These are phyloP conservation scores for Ciconia boyciana DNA, from an alignment of 2,113 vertebrate species.

Conservation along the genomic window DNA sequence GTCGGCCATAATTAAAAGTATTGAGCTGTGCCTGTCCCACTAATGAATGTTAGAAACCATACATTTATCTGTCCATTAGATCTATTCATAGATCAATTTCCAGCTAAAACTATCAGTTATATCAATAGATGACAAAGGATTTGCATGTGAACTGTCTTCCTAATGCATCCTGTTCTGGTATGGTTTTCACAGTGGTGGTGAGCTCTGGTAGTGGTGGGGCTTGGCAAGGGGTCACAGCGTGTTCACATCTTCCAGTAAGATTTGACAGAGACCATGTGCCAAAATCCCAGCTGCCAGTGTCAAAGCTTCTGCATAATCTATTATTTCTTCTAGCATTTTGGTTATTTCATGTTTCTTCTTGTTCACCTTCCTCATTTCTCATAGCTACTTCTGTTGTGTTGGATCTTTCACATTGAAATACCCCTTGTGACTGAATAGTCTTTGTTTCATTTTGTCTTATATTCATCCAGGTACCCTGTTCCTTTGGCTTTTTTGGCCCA, in stretches of 20 bases:
- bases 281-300: background rate
- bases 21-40: background rate
- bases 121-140: background rate
- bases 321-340: background rate
- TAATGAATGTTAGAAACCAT: background rate
- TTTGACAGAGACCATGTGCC: background rate
- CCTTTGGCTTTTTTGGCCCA: slow-evolving; percentile 97
- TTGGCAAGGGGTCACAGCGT: background rate
- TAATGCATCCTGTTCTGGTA: background rate
- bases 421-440: background rate
- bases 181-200: background rate
- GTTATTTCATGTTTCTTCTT: background rate
- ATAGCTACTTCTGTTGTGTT: background rate
- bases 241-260: background rate
- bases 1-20: background rate
- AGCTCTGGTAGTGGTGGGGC: background rate
- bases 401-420: background rate
- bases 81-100: background rate
- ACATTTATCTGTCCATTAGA: background rate
- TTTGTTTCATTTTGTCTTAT: background rate
- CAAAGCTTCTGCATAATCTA: background rate
- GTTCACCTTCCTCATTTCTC: background rate
- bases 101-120: background rate
- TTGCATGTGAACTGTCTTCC: background rate
- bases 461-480: slow-evolving; percentile 75